These are phyloP conservation scores for Peromyscus attwateri DNA, from an alignment of 2,797 vertebrate species.

Conservation along the genomic window DNA sequence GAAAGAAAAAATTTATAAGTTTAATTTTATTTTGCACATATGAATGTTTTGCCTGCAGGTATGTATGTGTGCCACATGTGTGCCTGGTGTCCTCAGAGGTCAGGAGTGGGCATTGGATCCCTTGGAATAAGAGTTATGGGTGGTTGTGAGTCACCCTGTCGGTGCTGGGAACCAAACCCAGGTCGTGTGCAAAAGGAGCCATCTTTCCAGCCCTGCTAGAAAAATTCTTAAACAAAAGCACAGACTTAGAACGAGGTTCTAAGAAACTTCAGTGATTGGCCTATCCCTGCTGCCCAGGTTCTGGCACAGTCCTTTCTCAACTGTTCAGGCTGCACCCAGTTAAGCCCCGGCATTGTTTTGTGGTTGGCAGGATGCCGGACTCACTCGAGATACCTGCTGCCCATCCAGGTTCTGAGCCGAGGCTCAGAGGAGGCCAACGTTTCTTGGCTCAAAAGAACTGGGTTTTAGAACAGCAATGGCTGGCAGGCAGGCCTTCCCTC, in stretches of 20 bases:
- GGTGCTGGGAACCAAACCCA: not conserved
- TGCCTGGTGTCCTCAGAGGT: not conserved
- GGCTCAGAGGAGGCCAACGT: not conserved
- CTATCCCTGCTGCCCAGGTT: not conserved
- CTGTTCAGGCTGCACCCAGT: not conserved
- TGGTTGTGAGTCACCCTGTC: not conserved
- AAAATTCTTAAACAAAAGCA: not conserved
- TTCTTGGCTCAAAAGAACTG: conserved; percentile 1
- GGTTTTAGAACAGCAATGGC: not conserved
- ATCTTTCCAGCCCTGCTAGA: not conserved
- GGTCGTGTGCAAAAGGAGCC: not conserved
- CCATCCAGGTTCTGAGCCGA: not conserved
- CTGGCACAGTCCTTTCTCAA: accelerated
- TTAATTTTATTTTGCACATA: not conserved
- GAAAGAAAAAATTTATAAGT: not conserved
- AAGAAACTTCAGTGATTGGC: not conserved
- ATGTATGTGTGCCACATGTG: not conserved
- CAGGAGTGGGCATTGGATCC: not conserved
- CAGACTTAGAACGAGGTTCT: not conserved
- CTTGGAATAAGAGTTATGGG: not conserved
- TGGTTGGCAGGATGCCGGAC: not conserved
- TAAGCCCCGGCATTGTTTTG: not conserved
- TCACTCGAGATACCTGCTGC: not conserved
- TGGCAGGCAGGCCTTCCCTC: not conserved
- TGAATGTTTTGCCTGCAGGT: not conserved